Base-by-base conservation (phyloP, 1,140 invertebrate genomes). In the Drosophila carrolli region DNA sequence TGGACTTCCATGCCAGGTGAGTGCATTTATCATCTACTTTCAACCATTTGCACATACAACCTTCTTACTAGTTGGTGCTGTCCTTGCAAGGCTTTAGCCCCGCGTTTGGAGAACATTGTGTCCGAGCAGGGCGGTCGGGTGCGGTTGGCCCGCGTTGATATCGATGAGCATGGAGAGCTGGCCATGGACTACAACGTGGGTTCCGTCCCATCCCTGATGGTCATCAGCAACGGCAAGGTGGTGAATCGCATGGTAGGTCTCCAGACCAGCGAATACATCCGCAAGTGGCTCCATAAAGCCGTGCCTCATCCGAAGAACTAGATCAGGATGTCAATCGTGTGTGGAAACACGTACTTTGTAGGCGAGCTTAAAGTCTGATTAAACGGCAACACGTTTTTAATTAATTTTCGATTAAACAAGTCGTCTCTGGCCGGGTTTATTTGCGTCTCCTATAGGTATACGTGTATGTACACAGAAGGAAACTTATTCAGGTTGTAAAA, bases 1-100 rank as follows among this genome's bases (percentile, higher is more conserved):
- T 99, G 1, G 97, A 99, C 92, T 99, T 99, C 93, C 97, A 98
- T 93, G 98, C 98, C 48, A 97, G 96, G 98, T 98, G 95, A 95
- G 27, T 29, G 8, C 0, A 98, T 27, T 3, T 14, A 3, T 0
- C 0, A 95, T 35, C 1, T 1, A 47, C 8, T 4, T 10, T 10
- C 40, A 9, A 6, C 40, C 9, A 32, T 48, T 9, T 3, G 8
- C 7, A 14, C 16, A 4, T 11, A 3, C 0, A 11, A 0, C 13
- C 29, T 16, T 13, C 5, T 9, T 23, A 10, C 4, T 23, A 99
- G 97, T 60, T 99, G 98, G 98, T 99, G 98, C 93, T 97, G 97
- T 83, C 98, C 98, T 1, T 99, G 98, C 91, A 96, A 97, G 88
- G 94, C 97, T 67, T 93, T 99, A 41, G 96, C 96, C 29, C 98